Evolutionary conservation across 2,888 invertebrate species (phyloP).

Genomic region (Sphaerophoria rueppellii): DNA sequence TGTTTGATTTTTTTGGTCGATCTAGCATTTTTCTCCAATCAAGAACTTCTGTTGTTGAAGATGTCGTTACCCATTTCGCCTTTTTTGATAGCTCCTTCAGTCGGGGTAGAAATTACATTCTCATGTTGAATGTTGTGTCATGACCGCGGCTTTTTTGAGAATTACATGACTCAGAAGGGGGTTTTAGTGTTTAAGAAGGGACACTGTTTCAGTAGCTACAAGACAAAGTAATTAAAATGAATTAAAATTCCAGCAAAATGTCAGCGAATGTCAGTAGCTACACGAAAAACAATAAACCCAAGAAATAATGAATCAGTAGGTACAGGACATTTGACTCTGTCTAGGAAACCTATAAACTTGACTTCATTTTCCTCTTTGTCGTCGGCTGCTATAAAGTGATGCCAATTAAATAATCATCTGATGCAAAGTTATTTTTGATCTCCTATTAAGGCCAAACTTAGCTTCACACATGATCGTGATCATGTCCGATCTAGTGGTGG

Average conservation of each 20-base stretch:
- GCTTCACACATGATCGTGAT: conserved; percentile 11
- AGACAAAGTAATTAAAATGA: conserved; percentile 49
- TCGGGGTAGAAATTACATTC: no score
- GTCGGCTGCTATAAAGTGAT: not conserved
- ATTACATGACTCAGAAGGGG: no score
- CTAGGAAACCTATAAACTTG: conserved; percentile 16
- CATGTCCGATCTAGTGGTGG: conserved; percentile 41
- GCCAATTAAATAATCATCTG: conserved; percentile 54
- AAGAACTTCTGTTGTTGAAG: no score
- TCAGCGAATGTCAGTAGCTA: conserved; percentile 59
- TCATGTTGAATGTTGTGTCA: no score
- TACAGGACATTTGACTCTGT: not conserved
- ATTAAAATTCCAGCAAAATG: conserved; percentile 44
- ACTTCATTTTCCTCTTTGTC: conserved; percentile 15
- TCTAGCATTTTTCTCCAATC: no score
- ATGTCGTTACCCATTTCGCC: no score
- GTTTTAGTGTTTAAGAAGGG: no score
- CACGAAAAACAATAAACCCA: conserved; percentile 53
- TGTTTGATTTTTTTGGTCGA: no score
- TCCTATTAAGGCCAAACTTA: conserved; percentile 35
- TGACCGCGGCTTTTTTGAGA: no score
- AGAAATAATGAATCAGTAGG: conserved; percentile 12
- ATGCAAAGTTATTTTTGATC: conserved; percentile 36
- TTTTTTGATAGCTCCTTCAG: no score
- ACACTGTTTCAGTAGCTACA: conserved; percentile 42